Conservation (phyloP, 1,140 invertebrate genomes). For the Pachyrhynchus sulphureomaculatus region DNA sequence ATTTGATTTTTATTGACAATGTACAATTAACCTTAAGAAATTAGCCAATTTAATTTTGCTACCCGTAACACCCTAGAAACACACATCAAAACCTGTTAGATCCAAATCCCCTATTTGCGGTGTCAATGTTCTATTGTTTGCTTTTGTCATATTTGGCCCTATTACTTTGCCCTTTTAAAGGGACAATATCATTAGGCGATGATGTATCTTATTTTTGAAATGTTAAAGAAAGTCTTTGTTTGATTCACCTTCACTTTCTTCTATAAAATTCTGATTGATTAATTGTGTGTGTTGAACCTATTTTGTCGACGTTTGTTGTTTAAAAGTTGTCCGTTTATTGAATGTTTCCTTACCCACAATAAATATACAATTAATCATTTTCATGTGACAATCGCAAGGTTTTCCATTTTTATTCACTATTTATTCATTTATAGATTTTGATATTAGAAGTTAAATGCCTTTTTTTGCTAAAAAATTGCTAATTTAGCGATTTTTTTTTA, state of each 20-base stretch:
- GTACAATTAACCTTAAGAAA: constrained; percentile 20
- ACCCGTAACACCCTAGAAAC: constrained; percentile 13
- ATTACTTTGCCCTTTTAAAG: constrained; percentile 21
- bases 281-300: constrained; percentile 5
- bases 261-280: constrained; percentile 6
- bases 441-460: too few relatives aligned
- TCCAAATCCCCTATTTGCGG: constrained; percentile 9
- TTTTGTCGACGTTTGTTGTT: too few relatives aligned
- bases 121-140: constrained; percentile 22
- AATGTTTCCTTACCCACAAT: too few relatives aligned
- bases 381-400: too few relatives aligned
- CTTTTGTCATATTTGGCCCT: constrained; percentile 28
- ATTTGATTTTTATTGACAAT: too few relatives aligned
- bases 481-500: too few relatives aligned
- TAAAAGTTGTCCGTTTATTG: too few relatives aligned
- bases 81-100: constrained; percentile 5
- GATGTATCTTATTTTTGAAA: constrained; percentile 13
- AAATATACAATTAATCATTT: too few relatives aligned
- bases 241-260: constrained; percentile 15
- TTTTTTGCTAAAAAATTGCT: too few relatives aligned
- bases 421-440: too few relatives aligned
- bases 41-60: constrained; percentile 28
- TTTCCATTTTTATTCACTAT: too few relatives aligned
- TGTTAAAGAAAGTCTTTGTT: constrained; percentile 10
- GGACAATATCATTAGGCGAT: constrained; percentile 27